phyloP scores from a whole-genome alignment of 2,113 vertebrate species.

The Myotis yumanensis region DNA sequence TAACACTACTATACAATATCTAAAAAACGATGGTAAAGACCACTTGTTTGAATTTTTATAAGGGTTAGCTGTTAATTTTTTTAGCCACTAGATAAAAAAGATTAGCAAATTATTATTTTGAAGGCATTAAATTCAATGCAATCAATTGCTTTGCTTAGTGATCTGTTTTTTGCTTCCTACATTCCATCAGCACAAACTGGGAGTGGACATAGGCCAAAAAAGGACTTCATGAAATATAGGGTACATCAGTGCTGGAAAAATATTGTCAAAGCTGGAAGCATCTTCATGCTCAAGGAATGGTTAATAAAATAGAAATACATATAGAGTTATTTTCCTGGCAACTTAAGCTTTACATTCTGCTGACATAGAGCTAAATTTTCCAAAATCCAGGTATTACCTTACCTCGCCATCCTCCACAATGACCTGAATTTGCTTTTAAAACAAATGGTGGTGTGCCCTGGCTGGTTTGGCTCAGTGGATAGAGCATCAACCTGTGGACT shows the following conservation, averaged over 20 bases:
- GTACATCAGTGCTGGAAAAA: neutral
- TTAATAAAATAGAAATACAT: neutral
- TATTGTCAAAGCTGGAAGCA: neutral
- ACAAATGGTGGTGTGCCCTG: neutral
- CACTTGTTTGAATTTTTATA: neutral
- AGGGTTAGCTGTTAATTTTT: neutral
- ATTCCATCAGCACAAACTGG: neutral
- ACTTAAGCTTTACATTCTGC: neutral
- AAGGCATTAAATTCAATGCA: neutral
- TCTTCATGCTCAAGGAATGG: neutral
- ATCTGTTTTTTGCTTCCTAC: neutral
- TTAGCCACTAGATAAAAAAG: neutral
- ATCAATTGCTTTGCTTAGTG: neutral
- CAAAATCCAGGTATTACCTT: neutral
- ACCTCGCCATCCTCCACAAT: neutral
- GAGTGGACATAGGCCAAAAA: neutral
- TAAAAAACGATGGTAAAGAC: neutral
- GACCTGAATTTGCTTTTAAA: conserved; percentile 11
- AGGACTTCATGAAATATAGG: neutral
- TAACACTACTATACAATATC: neutral
- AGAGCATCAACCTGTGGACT: too few species aligned
- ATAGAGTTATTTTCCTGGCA: neutral
- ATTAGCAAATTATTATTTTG: conserved; percentile 1
- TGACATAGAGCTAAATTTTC: neutral
- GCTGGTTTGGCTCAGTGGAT: too few species aligned